Evolutionary conservation across 1,140 invertebrate species (phyloP), one percentile per base, ranked within the genome.

Genomic region (Potamilus streckersoni): DNA sequence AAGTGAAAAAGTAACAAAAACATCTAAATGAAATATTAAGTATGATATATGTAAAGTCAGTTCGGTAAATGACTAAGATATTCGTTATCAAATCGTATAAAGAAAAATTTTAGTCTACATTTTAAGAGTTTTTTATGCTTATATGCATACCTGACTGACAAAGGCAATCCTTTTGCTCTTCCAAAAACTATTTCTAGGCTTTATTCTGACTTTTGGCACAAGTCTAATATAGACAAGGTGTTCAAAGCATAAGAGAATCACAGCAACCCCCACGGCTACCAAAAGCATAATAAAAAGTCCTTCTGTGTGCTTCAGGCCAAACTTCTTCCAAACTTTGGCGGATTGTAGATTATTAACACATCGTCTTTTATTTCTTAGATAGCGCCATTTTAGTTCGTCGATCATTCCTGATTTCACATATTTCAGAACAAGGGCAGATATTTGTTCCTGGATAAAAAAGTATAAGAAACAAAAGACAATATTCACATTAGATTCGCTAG

Each of bases 101-200:
- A 31, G 27, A 49, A 49, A 49, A 49, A 11, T 8, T 49, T 6
- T 49, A 49, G 38, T 49, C 38, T 49, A 49, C 6, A 6, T 49
- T 49, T 49, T 49, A 49, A 49, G 6, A 49, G 38, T 49, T 49
- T 6, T 49, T 6, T 4, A 49, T 49, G 11, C 11, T 11, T 49
- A 49, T 49, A 49, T 49, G 19, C 66, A 61, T 83, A 95, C 94
- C 92, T 96, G 95, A 87, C 95, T 96, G 87, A 97, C 96, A 89
- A 97, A 97, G 95, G 96, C 97, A 61, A 97, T 93, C 87, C 97
- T 96, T 63, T 95, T 92, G 74, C 94, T 96, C 63, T 94, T 92
- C 95, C 95, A 97, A 76, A 96, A 93, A 4, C 95, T 95, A 73
- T 93, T 94, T 84, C 95, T 95, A 0, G 95, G 95, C 81, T 94